Evolutionary conservation across 2,113 vertebrate species (phyloP), one percentile per base, ranked within the genome.

Genomic region (Lycaon pictus): DNA sequence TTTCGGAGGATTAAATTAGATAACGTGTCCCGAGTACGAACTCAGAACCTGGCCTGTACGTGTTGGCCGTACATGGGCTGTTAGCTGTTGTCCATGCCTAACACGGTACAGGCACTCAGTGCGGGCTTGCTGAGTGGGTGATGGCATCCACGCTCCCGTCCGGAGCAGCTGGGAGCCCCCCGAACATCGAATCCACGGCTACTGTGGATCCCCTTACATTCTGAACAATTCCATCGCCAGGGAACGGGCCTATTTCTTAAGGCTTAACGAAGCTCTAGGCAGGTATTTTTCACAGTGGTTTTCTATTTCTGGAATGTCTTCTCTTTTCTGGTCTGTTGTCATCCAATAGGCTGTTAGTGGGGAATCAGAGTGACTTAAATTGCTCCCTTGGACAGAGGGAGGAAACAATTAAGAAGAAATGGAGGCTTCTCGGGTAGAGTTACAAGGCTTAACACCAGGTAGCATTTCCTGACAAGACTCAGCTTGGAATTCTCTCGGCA

Each of bases 321-420:
- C 62, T 85, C 71, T 93, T 37, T 90, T 92, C 89, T 79, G 69
- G 10, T 51, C 53, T 62, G 2, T 77, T 80, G 56, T 90, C 53
- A 92, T 74, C 71, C 93, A 87, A 11, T 20, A 89, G 55, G 53
- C 80, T 65, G 80, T 72, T 63, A 43, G 32, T 56, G 43, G 77
- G n/a, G 71, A 72, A 88, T 72, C 63, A 74, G 25, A 76, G 74
- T 37, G 93, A 74, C 69, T 96, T 71, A 60, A 53, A 90, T 88
- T 69, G 80, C 58, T 96, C 81, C 71, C 63, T 7, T 3, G 71
- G 58, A 93, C n/a, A 27, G 48, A 96, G 53, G 43, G 90, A 95
- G 92, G 94, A 96, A 97, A 69, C 87, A 94, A 85, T 83, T 11
- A 37, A 93, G 86, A 51, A 84, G 80, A 84, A 88, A 87, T 17